phyloP scores from a whole-genome alignment of 2,113 vertebrate genomes.

The Struthio camelus region DNA sequence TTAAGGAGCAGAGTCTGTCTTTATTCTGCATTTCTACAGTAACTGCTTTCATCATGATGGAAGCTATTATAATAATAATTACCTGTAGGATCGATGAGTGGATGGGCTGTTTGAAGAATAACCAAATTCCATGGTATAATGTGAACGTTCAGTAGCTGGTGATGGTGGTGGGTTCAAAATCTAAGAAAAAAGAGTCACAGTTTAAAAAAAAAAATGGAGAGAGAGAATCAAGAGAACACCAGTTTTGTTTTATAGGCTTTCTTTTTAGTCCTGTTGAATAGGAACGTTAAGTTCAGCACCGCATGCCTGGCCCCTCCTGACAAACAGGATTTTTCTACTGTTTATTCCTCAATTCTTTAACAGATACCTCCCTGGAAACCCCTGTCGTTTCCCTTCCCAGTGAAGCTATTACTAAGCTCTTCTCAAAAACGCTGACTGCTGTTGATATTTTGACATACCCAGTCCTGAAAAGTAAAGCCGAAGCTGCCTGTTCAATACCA shows the following conservation, averaged over 20 bases:
- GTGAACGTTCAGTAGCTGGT: constrained; percentile 94
- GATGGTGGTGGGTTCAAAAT: constrained; percentile 98
- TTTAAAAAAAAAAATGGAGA: neutral
- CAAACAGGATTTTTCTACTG: neutral
- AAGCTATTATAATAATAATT: constrained; percentile 21
- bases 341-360: neutral
- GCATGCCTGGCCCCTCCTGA: neutral
- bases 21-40: constrained; percentile 6
- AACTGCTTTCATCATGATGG: neutral
- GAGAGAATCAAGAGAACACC: neutral
- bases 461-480: neutral
- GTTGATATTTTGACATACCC: neutral
- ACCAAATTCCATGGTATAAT: constrained; percentile 96
- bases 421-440: neutral
- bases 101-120: constrained; percentile 98
- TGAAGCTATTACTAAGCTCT: neutral
- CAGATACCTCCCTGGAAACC: neutral
- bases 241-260: neutral
- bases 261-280: neutral
- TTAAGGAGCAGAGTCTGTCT: neutral
- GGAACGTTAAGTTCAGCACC: neutral
- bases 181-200: constrained; percentile 61
- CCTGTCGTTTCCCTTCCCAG: neutral
- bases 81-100: constrained; percentile 98
- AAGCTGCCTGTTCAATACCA: neutral